These are phyloP conservation scores for Drosophila pseudotakahashii DNA, from an alignment of 2,888 invertebrate genomes.

Conservation along the genomic window DNA sequence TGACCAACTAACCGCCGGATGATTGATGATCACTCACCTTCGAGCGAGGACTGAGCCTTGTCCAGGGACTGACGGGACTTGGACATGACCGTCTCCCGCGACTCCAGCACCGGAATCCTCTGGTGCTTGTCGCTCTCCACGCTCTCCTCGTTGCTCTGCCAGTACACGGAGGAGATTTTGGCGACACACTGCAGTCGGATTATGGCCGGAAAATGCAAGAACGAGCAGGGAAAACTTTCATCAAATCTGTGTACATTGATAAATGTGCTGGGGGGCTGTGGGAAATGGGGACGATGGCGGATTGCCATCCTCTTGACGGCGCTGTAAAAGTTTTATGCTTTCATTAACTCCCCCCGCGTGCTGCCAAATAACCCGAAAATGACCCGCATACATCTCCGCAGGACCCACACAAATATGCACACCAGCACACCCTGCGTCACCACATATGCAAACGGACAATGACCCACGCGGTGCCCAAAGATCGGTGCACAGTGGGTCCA, in stretches of 20 bases:
- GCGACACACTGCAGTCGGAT: slow-evolving; percentile 89
- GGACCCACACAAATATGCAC: slow-evolving; percentile 16
- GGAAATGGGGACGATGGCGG: slow-evolving; percentile 25
- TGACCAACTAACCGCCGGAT: slow-evolving; percentile 34
- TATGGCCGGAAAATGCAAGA: slow-evolving; percentile 45
- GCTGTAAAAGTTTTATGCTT: slow-evolving; percentile 76
- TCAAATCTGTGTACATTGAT: slow-evolving; percentile 57
- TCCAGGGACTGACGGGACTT: slow-evolving; percentile 86
- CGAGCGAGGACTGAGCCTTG: slow-evolving; percentile 71
- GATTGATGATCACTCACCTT: slow-evolving; percentile 80
- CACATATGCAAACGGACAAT: slow-evolving; percentile 60
- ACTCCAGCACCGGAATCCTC: slow-evolving; percentile 91
- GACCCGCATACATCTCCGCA: slow-evolving; percentile 48
- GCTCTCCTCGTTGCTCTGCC: slow-evolving; percentile 94
- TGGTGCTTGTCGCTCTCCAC: slow-evolving; percentile 91
- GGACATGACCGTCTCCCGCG: slow-evolving; percentile 88
- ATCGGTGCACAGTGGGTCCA: slow-evolving; percentile 5
- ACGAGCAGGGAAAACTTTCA: slow-evolving; percentile 31
- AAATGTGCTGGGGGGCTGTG: slow-evolving; percentile 16
- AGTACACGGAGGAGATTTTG: slow-evolving; percentile 93
- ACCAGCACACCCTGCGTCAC: slow-evolving; percentile 6
- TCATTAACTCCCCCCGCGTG: slow-evolving; percentile 67
- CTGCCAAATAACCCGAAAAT: slow-evolving; percentile 62
- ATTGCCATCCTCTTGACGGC: slow-evolving; percentile 52
- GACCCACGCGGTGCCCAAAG: slow-evolving; percentile 13